These are phyloP conservation scores for Parus major DNA, from an alignment of 2,113 vertebrate species.

Conservation along the genomic window DNA sequence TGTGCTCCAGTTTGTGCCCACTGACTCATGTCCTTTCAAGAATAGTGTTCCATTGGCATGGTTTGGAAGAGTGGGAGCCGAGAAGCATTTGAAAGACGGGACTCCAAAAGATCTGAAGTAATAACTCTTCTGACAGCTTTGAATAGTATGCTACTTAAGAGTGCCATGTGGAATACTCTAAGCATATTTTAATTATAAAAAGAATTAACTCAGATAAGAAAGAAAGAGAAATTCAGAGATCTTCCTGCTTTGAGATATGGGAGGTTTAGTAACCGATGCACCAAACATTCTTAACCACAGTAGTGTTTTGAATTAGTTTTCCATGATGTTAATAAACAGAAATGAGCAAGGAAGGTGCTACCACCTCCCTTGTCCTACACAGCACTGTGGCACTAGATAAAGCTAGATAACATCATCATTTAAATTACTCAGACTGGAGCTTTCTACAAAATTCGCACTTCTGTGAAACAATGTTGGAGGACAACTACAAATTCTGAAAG, in stretches of 20 bases:
- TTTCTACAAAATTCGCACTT: not conserved
- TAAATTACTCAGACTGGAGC: not conserved
- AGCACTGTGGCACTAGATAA: not conserved
- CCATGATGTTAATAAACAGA: not conserved
- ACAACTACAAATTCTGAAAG: not conserved
- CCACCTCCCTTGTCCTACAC: not conserved
- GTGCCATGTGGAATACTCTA: not conserved
- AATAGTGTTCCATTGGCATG: not conserved
- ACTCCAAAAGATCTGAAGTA: not conserved
- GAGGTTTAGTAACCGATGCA: not conserved
- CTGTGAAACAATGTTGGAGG: not conserved
- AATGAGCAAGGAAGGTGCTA: not conserved
- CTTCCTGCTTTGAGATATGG: not conserved
- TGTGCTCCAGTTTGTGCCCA: not conserved
- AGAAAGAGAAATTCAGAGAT: not conserved
- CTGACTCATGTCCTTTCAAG: not conserved
- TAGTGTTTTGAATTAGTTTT: not conserved
- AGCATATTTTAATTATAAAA: not conserved
- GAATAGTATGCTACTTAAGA: not conserved
- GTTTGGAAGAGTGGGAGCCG: not conserved
- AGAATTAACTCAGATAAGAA: not conserved
- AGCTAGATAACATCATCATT: not conserved
- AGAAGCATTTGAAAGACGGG: not conserved
- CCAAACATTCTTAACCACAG: not conserved
- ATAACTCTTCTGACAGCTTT: not conserved